Conservation (phyloP, 2,888 invertebrate species). For the Ectemnius lituratus region DNA sequence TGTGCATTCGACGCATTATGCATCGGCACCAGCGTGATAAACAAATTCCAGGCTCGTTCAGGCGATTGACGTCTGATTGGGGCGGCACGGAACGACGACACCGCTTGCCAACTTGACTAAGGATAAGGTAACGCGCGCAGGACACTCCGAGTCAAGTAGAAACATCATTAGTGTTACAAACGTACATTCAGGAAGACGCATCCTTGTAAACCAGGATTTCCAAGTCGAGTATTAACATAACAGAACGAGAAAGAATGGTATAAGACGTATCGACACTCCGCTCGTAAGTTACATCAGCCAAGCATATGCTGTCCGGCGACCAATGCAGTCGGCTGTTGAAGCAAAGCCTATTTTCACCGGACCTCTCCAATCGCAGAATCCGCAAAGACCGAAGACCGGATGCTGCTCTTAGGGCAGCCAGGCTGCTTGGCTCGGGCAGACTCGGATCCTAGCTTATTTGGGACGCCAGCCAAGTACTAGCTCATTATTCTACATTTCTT, state of each 20-base stretch:
- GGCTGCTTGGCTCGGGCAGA: conserved; percentile 32
- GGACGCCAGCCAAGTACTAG: conserved; percentile 51
- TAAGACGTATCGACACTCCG: conserved; percentile 18
- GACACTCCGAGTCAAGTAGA: too few species aligned
- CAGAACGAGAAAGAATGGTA: background rate
- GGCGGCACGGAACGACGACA: conserved; percentile 27
- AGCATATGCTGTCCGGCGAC: conserved; percentile 20
- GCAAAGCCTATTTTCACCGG: conserved; percentile 44
- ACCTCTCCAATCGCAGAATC: conserved; percentile 26
- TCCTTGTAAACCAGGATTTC: too few species aligned
- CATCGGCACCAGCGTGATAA: conserved; percentile 50
- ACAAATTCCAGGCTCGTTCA: conserved; percentile 64
- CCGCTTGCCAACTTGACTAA: background rate
- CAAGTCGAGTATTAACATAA: too few species aligned
- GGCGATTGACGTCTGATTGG: conserved; percentile 60
- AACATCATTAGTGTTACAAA: too few species aligned
- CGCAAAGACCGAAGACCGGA: conserved; percentile 39
- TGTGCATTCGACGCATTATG: conserved; percentile 35
- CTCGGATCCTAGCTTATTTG: conserved; percentile 43
- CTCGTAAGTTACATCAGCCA: conserved; percentile 54
- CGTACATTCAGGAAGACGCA: too few species aligned
- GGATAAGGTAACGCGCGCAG: background rate
- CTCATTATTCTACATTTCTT: conserved; percentile 30
- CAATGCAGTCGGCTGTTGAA: conserved; percentile 15
- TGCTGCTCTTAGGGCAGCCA: conserved; percentile 30